These are phyloP conservation scores for Diplolepis rosae DNA, from an alignment of 2,888 invertebrate species.

Conservation along the genomic window DNA sequence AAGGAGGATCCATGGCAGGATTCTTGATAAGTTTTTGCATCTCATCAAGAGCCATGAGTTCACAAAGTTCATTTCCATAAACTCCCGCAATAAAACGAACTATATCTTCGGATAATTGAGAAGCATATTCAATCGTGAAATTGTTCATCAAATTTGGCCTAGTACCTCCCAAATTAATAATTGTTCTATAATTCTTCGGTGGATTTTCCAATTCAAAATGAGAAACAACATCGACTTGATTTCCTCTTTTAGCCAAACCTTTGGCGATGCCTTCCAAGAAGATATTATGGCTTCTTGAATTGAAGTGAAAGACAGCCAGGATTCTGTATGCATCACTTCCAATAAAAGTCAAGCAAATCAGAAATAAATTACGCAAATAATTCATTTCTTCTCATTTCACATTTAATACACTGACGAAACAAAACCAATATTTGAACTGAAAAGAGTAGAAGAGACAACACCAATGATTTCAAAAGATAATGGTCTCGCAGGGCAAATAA, in stretches of 20 bases:
- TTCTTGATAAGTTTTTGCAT: conserved; percentile 56
- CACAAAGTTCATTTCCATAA: conserved; percentile 52
- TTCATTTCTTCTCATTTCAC: too few species aligned
- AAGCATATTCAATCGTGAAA: conserved; percentile 50
- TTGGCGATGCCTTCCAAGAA: conserved; percentile 72
- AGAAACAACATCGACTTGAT: conserved; percentile 71
- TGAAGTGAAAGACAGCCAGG: conserved; percentile 72
- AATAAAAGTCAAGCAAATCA: neutral
- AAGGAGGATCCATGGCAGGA: conserved; percentile 58
- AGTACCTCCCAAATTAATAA: conserved; percentile 59
- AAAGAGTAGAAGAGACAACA: too few species aligned
- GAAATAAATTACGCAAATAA: too few species aligned
- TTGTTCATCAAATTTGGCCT: conserved; percentile 49
- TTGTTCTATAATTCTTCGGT: conserved; percentile 65
- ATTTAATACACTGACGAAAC: too few species aligned
- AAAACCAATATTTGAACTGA: too few species aligned
- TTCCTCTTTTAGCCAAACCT: conserved; percentile 72
- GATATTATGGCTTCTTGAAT: conserved; percentile 74
- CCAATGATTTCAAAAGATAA: too few species aligned
- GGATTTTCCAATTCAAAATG: conserved; percentile 65
- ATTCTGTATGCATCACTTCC: conserved; percentile 63
- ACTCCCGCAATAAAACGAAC: conserved; percentile 18
- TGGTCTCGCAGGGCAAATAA: too few species aligned
- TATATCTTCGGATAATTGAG: conserved; percentile 18
- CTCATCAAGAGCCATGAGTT: conserved; percentile 46